Percentiles rank a stretch among this genome's conserved stretches.
Evolutionary conservation across 2,888 invertebrate genomes (phyloP).

Genomic region (Hyppa rectilinea): DNA sequence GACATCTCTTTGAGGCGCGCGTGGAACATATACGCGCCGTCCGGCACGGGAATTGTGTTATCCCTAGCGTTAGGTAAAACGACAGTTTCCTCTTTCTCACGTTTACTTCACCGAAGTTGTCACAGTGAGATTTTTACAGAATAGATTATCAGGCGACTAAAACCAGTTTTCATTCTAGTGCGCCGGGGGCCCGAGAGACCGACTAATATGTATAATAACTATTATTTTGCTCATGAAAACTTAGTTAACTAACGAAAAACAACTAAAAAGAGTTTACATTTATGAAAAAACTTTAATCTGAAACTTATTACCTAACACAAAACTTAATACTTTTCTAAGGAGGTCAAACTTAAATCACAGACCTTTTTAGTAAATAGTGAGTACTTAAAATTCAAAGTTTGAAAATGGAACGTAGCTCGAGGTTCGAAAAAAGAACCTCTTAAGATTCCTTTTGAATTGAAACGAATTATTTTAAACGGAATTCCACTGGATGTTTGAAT

Average conservation of each 20-base stretch:
- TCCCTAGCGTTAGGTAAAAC: too few species aligned
- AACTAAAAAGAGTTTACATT: too few species aligned
- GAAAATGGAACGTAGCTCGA: slow-evolving; percentile 40
- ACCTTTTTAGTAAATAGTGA: slow-evolving; percentile 21
- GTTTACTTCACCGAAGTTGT: too few species aligned
- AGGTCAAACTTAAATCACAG: neutral
- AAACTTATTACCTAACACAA: neutral
- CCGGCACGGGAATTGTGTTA: too few species aligned
- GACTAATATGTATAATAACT: too few species aligned
- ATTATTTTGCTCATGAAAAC: neutral
- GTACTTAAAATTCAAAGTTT: slow-evolving; percentile 20
- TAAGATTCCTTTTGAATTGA: slow-evolving; percentile 31
- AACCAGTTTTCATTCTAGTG: too few species aligned
- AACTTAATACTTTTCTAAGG: neutral
- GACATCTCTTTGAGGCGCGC: too few species aligned
- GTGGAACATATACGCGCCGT: too few species aligned
- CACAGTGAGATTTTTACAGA: too few species aligned
- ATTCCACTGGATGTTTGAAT: slow-evolving; percentile 31
- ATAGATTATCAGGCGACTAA: too few species aligned
- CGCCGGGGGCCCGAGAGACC: too few species aligned
- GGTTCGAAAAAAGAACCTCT: slow-evolving; percentile 39
- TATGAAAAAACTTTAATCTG: neutral
- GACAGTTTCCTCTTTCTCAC: too few species aligned
- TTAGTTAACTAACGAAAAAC: neutral
- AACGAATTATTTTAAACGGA: slow-evolving; percentile 50